phyloP scores from a whole-genome alignment of 2,113 vertebrate species.

The Nibea coibor region DNA sequence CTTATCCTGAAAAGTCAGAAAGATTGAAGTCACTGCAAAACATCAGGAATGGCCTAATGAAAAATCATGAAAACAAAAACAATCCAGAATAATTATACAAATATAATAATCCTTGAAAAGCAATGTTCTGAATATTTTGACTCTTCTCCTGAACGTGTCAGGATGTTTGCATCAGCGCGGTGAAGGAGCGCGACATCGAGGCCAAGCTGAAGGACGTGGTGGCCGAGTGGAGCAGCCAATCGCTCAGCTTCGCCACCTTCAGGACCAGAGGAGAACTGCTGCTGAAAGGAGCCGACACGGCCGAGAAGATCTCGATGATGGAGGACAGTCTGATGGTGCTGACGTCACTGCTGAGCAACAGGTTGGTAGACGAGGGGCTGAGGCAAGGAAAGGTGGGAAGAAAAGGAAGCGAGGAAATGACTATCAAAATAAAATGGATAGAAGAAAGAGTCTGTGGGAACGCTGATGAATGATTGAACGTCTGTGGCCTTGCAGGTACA shows the following conservation, averaged over 20 bases:
- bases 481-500: conserved; percentile 80
- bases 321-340: conserved; percentile 90
- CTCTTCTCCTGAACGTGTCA: conserved; percentile 36
- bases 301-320: conserved; percentile 85
- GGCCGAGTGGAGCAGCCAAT: conserved; percentile 84
- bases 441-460: background rate
- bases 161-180: conserved; percentile 89
- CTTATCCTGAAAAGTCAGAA: too few relatives aligned
- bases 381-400: too few relatives aligned
- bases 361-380: conserved; percentile 66
- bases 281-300: conserved; percentile 84
- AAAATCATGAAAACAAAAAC: too few relatives aligned
- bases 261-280: conserved; percentile 88
- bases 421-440: background rate
- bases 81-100: background rate
- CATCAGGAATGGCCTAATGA: background rate
- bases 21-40: too few relatives aligned
- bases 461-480: background rate
- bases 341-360: conserved; percentile 87
- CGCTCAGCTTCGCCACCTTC: conserved; percentile 85
- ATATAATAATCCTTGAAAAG: background rate
- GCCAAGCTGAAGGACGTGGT: conserved; percentile 85
- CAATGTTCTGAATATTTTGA: too few relatives aligned
- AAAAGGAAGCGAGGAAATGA: background rate
- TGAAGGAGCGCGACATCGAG: conserved; percentile 90